Conservation (phyloP, 2,113 vertebrate genomes). For the Cyanoderma ruficeps region DNA sequence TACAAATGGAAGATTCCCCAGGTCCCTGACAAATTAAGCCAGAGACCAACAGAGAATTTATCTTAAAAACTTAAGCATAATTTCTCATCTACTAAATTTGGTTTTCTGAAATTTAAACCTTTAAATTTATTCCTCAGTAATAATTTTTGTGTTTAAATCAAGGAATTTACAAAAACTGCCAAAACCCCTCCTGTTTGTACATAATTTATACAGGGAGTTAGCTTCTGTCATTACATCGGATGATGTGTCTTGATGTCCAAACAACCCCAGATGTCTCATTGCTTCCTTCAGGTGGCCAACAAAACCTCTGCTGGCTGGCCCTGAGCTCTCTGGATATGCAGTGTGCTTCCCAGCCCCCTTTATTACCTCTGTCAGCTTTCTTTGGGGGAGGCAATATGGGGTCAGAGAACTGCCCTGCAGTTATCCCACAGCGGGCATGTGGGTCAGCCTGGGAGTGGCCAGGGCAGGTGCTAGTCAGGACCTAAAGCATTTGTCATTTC, state of each 20-base stretch:
- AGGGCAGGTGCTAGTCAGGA: background rate
- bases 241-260: background rate
- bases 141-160: background rate
- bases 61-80: background rate
- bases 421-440: background rate
- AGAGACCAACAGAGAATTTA: background rate
- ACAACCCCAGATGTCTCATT: background rate
- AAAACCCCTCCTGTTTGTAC: background rate
- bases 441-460: background rate
- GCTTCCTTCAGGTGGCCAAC: background rate
- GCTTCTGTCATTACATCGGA: background rate
- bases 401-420: background rate
- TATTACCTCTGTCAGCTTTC: background rate
- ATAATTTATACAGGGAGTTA: background rate
- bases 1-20: background rate
- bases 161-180: background rate
- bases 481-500: background rate
- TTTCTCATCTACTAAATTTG: background rate
- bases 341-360: background rate
- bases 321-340: background rate
- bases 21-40: background rate
- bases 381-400: background rate
- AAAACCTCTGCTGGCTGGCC: background rate
- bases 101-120: background rate
- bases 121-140: background rate